A percentile compares a stretch with the other conserved stretches of the same genome.
phyloP scores from a whole-genome alignment of 1,140 invertebrate species.

The Dendrolimus kikuchii region DNA sequence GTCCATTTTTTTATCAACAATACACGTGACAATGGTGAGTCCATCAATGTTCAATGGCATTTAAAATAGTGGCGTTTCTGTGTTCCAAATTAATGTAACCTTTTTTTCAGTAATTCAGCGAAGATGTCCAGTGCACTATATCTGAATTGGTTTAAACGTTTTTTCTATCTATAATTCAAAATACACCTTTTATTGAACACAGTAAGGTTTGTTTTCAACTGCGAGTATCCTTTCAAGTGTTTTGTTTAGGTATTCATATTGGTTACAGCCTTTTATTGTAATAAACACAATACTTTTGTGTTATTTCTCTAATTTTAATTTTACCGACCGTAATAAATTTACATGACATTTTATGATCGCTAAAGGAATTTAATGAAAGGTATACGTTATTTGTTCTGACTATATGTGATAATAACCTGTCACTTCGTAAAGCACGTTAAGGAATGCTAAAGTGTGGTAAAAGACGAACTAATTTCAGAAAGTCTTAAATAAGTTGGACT shows the following conservation, averaged over 20 bases:
- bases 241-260: constrained; percentile 45
- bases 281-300: constrained; percentile 44
- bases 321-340: constrained; percentile 53
- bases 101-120: constrained; percentile 51
- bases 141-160: background rate
- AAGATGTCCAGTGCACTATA: constrained; percentile 32
- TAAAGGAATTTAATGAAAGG: background rate
- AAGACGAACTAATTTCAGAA: too few relatives aligned
- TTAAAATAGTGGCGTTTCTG: constrained; percentile 44
- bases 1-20: constrained; percentile 64
- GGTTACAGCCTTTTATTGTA: constrained; percentile 38
- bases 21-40: constrained; percentile 41
- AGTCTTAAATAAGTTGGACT: too few relatives aligned
- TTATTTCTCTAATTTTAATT: constrained; percentile 23
- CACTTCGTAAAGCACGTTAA: too few relatives aligned
- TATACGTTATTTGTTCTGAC: background rate
- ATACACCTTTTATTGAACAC: constrained; percentile 7
- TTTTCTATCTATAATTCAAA: constrained; percentile 1
- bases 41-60: constrained; percentile 43
- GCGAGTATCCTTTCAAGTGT: background rate
- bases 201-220: constrained; percentile 17
- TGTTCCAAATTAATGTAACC: constrained; percentile 62
- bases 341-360: constrained; percentile 1
- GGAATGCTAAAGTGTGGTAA: too few relatives aligned
- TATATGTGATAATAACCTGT: too few relatives aligned